A percentile compares a stretch with the other conserved stretches of the same genome.
Evolutionary conservation across 37 sponge, comb jelly and placozoan species (phyloP).

Genomic region (Geodia barretti): DNA sequence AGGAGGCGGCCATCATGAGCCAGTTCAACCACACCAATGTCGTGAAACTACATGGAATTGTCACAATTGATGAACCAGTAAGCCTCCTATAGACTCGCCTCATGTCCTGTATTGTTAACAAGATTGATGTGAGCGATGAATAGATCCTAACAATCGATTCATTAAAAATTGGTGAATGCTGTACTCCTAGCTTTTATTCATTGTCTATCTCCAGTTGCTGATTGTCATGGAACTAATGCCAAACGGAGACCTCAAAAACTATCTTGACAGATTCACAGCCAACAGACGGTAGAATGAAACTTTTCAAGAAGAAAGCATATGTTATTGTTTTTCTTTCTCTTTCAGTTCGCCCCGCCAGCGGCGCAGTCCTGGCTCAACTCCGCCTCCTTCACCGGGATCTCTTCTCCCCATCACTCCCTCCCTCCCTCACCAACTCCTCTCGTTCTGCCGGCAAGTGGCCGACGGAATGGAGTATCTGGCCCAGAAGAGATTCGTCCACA

Average conservation of each 20-base stretch:
- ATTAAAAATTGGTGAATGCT: no score
- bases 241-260: slow-evolving; percentile 59
- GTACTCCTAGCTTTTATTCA: not conserved
- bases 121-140: not conserved
- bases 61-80: slow-evolving; percentile 47
- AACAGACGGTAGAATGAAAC: no score
- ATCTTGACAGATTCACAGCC: slow-evolving; percentile 24
- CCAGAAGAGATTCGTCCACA: slow-evolving; percentile 43
- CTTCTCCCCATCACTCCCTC: not conserved
- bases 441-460: slow-evolving; percentile 29
- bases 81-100: slow-evolving; percentile 1
- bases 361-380: not conserved
- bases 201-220: slow-evolving; percentile 47
- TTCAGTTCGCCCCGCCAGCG: not conserved
- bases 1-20: slow-evolving; percentile 67
- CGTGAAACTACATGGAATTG: slow-evolving; percentile 54
- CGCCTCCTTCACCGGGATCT: not conserved
- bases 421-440: not conserved
- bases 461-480: slow-evolving; percentile 39
- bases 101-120: no score
- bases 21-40: slow-evolving; percentile 56
- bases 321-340: not conserved
- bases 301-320: no score
- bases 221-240: slow-evolving; percentile 74
- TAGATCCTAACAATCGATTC: no score